A percentile compares a stretch with the other conserved stretches of the same genome.
phyloP scores from a whole-genome alignment of 2,113 vertebrate genomes.

The Drymodes brunneopygia region DNA sequence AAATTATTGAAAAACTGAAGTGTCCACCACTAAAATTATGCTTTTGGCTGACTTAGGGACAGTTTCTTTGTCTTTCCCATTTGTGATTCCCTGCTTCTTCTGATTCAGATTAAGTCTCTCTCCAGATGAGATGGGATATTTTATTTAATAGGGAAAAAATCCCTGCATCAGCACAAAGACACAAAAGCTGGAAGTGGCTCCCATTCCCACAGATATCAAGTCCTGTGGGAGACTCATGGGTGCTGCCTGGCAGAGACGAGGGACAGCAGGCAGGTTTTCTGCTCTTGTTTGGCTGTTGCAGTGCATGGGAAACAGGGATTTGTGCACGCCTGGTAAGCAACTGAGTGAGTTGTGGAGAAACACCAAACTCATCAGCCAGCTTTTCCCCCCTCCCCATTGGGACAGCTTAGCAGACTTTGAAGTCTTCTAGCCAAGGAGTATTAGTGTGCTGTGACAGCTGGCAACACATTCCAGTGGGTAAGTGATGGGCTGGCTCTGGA shows the following conservation, averaged over 20 bases:
- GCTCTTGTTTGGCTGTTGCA: background rate
- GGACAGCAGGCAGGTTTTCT: background rate
- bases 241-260: background rate
- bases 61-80: background rate
- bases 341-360: background rate
- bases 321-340: background rate
- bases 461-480: constrained; percentile 41
- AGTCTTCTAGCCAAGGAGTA: background rate
- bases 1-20: background rate
- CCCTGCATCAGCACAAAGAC: accelerated
- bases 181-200: background rate
- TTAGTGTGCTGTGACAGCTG: constrained; percentile 38
- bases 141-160: background rate
- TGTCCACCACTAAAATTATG: background rate
- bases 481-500: constrained; percentile 30
- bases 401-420: constrained; percentile 15
- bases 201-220: background rate
- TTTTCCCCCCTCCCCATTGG: background rate
- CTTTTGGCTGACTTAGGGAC: background rate
- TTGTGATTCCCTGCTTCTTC: background rate
- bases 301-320: background rate
- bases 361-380: background rate
- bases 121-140: background rate
- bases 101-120: background rate
- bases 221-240: background rate